Evolutionary conservation across 2,888 invertebrate genomes (phyloP), one percentile per base, ranked within the genome.

Genomic region (Sturmia bella): DNA sequence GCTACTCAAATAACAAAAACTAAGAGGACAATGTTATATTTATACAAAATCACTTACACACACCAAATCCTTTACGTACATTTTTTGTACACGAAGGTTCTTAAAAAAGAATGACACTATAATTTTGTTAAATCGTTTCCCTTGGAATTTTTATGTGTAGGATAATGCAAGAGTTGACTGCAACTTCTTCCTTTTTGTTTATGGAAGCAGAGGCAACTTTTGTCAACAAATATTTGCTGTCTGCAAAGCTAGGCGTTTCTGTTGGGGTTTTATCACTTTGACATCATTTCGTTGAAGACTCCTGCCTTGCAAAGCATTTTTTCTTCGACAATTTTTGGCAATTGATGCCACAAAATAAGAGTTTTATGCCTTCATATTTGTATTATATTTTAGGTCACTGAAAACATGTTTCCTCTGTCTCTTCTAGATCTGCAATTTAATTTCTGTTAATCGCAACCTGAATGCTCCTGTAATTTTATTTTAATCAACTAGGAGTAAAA

Each of bases 91-190:
- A 32, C n/a, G 17, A 72, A 66, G 39, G 59, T 70, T 9, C 61
- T 76, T 59, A 50, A 74, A 74, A 70, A 66, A 37, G 77, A 77
- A 81, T 77, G 77, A 69, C 73, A 69, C 74, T 81, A 77, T 77
- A 81, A 81, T 81, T 81, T 81, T 69, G 56, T 77, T 77, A 81
- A 81, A 81, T 81, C 81, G 77, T 50, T 77, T 81, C 68, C 77
- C 59, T 64, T 77, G 69, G 19, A 57, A 76, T 66, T 66, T 75
- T 66, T 75, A 75, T 75, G 24, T 70, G n/a, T 70, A 45, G 68
- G 73, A 39, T 68, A 52, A 24, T 68, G 39, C 63, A 48, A 61
- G 24, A 79, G 61, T 48, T 68, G 43, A 59, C 45, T 27, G 11
- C 41, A 41, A 56, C 39, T 63, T 15, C 37, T 56, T 56, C 13